A percentile compares a stretch with the other conserved stretches of the same genome.
phyloP scores from a whole-genome alignment of 2,888 invertebrate genomes.

The Plutella xylostella region DNA sequence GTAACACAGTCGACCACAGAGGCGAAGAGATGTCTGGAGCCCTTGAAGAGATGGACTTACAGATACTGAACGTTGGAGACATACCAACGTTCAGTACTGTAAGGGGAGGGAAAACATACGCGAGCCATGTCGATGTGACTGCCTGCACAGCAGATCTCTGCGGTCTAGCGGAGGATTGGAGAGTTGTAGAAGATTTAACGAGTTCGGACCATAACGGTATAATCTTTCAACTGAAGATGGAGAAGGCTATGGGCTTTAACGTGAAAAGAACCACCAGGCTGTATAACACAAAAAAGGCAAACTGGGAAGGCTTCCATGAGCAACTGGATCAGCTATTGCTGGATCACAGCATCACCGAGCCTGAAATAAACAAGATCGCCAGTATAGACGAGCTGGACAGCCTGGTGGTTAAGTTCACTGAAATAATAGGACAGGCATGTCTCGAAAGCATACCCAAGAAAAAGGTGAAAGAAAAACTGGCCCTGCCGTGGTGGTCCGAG shows the following conservation, averaged over 20 bases:
- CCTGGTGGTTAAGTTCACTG: neutral
- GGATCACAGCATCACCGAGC: neutral
- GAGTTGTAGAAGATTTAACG: neutral
- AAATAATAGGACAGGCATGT: neutral
- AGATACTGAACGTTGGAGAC: conserved; percentile 1
- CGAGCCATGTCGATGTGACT: conserved; percentile 3
- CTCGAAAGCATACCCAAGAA: neutral
- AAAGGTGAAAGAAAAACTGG: neutral
- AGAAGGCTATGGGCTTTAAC: neutral
- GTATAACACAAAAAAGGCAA: conserved; percentile 18
- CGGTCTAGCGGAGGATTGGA: too few species aligned
- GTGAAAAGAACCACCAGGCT: conserved; percentile 10
- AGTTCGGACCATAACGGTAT: conserved; percentile 13
- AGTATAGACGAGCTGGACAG: neutral
- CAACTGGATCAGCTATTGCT: neutral
- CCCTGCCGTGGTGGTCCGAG: conserved; percentile 9
- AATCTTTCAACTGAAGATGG: neutral
- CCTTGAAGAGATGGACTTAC: conserved; percentile 2
- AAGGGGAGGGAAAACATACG: neutral
- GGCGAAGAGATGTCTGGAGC: neutral
- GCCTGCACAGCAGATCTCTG: neutral
- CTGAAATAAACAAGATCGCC: neutral
- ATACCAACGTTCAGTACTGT: neutral
- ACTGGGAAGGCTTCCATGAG: conserved; percentile 2
- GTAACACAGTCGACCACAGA: conserved; percentile 2